Percentiles rank a stretch among this genome's conserved stretches.
These are phyloP conservation scores for Oncorhynchus tshawytscha DNA, from an alignment of 2,113 vertebrate genomes.

Conservation along the genomic window DNA sequence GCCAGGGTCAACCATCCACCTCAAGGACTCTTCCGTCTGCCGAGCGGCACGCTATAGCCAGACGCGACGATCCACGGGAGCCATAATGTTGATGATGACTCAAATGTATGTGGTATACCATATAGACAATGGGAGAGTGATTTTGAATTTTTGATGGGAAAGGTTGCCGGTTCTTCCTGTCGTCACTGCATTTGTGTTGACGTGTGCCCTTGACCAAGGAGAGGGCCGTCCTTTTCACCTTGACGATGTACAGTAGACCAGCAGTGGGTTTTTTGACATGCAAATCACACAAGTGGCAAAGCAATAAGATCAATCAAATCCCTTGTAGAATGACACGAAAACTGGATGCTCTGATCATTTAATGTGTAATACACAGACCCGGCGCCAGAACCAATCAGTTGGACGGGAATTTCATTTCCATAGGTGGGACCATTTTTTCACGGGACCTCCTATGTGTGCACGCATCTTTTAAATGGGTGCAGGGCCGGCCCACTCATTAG, in stretches of 20 bases:
- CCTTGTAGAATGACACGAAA: background rate
- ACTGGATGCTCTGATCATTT: no score
- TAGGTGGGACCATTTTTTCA: no score
- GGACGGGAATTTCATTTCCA: no score
- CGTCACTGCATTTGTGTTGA: conserved; percentile 35
- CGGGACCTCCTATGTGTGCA: no score
- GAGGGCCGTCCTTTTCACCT: conserved; percentile 53
- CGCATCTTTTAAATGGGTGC: no score
- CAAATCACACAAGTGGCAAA: conserved; percentile 59
- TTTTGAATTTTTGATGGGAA: conserved; percentile 56
- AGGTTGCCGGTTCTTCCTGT: conserved; percentile 57
- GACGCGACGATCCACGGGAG: conserved; percentile 59
- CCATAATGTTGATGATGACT: conserved; percentile 71
- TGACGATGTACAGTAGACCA: conserved; percentile 43
- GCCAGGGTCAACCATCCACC: conserved; percentile 65
- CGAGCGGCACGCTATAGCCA: conserved; percentile 48
- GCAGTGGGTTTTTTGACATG: conserved; percentile 62
- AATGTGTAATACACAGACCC: no score
- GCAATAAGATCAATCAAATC: conserved; percentile 51
- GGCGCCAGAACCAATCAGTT: no score
- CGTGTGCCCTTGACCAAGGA: conserved; percentile 50
- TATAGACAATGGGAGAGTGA: conserved; percentile 61
- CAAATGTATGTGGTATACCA: conserved; percentile 74
- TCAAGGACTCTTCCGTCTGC: conserved; percentile 62
- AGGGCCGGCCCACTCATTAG: no score